Conservation (phyloP, 2,797 vertebrate genomes). For the Poecile montanus region DNA sequence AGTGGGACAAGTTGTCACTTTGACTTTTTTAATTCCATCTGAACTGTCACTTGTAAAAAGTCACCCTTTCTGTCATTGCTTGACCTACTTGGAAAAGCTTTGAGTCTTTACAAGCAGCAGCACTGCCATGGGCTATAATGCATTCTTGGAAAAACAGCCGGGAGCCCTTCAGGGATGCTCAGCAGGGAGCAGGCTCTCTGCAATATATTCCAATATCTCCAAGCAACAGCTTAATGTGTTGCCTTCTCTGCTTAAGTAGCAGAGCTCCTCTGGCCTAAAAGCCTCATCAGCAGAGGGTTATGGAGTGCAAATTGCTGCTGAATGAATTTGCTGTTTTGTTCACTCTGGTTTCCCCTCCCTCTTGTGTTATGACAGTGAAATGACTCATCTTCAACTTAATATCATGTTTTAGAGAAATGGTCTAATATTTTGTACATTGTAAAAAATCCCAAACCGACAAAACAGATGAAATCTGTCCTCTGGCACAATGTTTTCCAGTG, state of each 20-base stretch:
- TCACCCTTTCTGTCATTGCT: not conserved
- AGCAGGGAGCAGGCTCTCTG: not conserved
- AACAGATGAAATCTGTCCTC: not conserved
- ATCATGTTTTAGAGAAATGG: not conserved
- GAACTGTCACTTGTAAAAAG: not conserved
- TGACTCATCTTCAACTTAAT: conserved; percentile 17
- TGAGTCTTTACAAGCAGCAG: accelerated
- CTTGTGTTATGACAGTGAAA: conserved; percentile 2
- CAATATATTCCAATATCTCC: conserved; percentile 27
- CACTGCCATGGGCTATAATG: accelerated
- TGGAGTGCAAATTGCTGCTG: conserved; percentile 18
- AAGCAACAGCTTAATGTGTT: conserved; percentile 38
- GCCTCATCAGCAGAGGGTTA: not conserved
- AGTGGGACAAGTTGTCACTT: accelerated
- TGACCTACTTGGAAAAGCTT: not conserved
- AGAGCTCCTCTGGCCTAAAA: conserved; percentile 31
- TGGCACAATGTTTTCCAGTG: not conserved
- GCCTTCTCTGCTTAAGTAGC: conserved; percentile 6
- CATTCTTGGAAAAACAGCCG: not conserved
- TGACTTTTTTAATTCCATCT: not conserved
- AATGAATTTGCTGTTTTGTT: conserved; percentile 17
- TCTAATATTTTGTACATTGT: not conserved
- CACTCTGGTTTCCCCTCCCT: not conserved
- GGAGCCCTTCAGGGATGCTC: not conserved
- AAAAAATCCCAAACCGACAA: not conserved